A percentile compares a stretch with the other conserved stretches of the same genome.
phyloP scores from a whole-genome alignment of 2,797 vertebrate species.

The Potorous gilbertii region DNA sequence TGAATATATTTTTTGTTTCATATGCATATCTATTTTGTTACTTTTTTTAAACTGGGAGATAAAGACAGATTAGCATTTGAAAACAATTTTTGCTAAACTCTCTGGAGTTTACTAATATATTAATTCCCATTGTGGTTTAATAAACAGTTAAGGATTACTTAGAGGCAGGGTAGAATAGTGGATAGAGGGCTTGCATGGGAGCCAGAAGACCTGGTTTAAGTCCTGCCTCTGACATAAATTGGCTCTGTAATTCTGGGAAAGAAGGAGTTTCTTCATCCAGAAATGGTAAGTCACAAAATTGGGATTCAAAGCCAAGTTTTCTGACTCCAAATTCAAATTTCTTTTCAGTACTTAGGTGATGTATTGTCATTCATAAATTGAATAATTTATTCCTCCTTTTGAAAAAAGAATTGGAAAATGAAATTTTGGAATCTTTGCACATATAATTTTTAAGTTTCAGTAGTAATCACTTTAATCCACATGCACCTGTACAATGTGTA shows the following conservation, averaged over 20 bases:
- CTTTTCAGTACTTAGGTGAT: neutral
- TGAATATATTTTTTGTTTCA: constrained; percentile 8
- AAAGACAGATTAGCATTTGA: neutral
- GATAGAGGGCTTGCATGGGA: neutral
- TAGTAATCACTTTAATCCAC: constrained; percentile 7
- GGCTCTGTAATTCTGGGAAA: neutral
- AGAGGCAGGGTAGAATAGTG: neutral
- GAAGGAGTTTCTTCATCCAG: neutral
- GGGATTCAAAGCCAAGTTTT: neutral
- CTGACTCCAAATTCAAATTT: neutral
- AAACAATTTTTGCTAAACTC: neutral
- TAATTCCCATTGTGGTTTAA: neutral
- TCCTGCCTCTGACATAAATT: neutral
- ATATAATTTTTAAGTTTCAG: neutral
- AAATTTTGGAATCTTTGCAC: neutral
- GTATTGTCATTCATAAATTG: neutral
- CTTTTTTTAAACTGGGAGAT: neutral
- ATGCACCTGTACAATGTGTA: neutral
- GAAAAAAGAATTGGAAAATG: constrained; percentile 38
- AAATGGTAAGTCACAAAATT: neutral
- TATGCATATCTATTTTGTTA: neutral
- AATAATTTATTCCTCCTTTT: constrained; percentile 2
- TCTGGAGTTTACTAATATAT: neutral
- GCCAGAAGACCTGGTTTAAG: neutral
- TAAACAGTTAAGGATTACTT: neutral